phyloP scores from a whole-genome alignment of 2,113 vertebrate genomes.

The Trochalopteron elliotii region DNA sequence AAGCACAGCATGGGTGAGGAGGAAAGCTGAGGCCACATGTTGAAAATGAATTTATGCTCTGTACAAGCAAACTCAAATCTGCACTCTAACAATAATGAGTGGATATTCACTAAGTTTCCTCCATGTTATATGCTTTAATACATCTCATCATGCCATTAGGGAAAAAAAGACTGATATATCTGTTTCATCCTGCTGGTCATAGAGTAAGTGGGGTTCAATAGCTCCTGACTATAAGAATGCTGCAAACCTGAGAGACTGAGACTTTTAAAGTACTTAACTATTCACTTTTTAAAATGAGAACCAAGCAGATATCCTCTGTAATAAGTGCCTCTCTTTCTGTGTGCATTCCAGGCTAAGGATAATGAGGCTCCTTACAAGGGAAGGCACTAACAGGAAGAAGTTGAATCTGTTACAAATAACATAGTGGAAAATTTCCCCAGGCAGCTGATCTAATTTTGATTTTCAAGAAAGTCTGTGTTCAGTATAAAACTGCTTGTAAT shows the following conservation, averaged over 20 bases:
- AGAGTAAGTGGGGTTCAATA: neutral
- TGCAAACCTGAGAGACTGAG: neutral
- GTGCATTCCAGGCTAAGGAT: neutral
- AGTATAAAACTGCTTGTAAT: neutral
- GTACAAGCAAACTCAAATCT: neutral
- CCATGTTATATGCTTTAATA: neutral
- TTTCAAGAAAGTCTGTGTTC: constrained; percentile 28
- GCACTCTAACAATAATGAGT: neutral
- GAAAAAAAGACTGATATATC: neutral
- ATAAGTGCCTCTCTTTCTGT: neutral
- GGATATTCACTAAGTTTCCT: neutral
- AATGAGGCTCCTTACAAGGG: neutral
- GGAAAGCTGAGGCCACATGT: neutral
- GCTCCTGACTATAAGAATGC: neutral
- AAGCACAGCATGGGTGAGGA: neutral
- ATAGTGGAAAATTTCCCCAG: constrained; percentile 22
- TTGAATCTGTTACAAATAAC: constrained; percentile 9
- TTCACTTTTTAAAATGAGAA: neutral
- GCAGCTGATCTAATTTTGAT: constrained; percentile 21
- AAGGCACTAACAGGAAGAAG: neutral
- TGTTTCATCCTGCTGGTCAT: neutral
- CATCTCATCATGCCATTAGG: neutral
- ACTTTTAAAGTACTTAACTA: neutral
- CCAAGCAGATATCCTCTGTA: neutral
- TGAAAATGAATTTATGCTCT: neutral